Percentiles rank a stretch among this genome's conserved stretches.
Conservation (phyloP, 2,797 vertebrate species). For the Tarsius wallacei region DNA sequence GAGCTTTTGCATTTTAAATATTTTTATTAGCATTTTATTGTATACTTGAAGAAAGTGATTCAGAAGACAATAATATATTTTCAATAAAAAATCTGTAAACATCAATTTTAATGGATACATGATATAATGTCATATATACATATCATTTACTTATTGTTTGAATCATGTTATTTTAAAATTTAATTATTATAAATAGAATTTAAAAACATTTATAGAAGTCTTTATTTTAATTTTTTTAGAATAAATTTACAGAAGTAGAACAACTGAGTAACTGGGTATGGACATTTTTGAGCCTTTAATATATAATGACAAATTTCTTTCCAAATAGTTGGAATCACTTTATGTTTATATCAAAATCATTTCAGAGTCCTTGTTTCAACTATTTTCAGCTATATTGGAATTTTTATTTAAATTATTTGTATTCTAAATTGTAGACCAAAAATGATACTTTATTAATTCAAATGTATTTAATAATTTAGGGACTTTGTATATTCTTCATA, state of each 20-base stretch:
- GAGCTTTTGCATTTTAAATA: neutral
- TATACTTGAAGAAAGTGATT: neutral
- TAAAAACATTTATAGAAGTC: neutral
- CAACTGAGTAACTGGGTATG: neutral
- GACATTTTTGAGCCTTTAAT: neutral
- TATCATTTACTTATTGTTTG: neutral
- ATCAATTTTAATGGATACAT: neutral
- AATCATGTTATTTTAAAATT: neutral
- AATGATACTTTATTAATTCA: neutral
- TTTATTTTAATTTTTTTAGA: neutral
- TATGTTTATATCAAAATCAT: neutral
- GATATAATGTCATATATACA: neutral
- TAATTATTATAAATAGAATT: neutral
- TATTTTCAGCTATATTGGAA: neutral
- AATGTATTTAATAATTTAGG: neutral
- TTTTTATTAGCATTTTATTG: neutral
- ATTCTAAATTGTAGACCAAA: neutral
- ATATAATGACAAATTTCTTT: neutral
- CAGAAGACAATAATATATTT: neutral
- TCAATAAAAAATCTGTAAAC: neutral
- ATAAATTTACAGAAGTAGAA: neutral
- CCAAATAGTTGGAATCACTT: neutral
- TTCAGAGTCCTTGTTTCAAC: neutral
- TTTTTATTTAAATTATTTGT: slow-evolving; percentile 40
- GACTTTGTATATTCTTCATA: neutral